Evolutionary conservation across 1,140 invertebrate species (phyloP).

Genomic region (Contarinia nasturtii): DNA sequence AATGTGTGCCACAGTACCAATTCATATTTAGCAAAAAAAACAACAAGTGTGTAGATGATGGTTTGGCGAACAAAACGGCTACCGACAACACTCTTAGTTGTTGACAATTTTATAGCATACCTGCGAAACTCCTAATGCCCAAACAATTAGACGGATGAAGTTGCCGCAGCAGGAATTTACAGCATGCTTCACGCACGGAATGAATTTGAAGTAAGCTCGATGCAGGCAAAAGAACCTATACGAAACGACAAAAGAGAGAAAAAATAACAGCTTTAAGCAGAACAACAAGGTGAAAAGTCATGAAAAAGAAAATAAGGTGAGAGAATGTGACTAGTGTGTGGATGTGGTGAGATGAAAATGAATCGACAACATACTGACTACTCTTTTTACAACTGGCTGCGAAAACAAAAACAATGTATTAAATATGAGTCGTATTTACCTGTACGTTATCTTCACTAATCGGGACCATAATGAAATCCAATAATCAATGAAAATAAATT

Average conservation of each 20-base stretch:
- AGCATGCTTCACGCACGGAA: slow-evolving; percentile 55
- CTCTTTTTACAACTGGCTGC: too few species aligned
- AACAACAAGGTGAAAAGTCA: not conserved
- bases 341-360: too few species aligned
- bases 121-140: slow-evolving; percentile 53
- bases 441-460: slow-evolving; percentile 65
- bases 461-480: too few species aligned
- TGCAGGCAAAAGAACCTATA: slow-evolving; percentile 47
- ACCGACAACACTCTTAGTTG: too few species aligned
- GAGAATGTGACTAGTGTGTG: too few species aligned
- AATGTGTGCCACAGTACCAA: not conserved
- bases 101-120: slow-evolving; percentile 16
- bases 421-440: slow-evolving; percentile 19
- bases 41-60: too few species aligned
- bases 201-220: slow-evolving; percentile 57
- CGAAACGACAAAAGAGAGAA: not conserved
- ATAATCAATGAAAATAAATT: too few species aligned
- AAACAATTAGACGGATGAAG: slow-evolving; percentile 60
- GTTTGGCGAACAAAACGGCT: too few species aligned
- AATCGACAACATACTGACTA: too few species aligned
- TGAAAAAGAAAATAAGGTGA: not conserved
- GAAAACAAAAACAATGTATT: too few species aligned
- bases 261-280: slow-evolving; percentile 4
- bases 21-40: not conserved
- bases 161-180: slow-evolving; percentile 51